Base-by-base conservation (phyloP, 2,888 invertebrate genomes). In the Tenthredo scrophulariae region DNA sequence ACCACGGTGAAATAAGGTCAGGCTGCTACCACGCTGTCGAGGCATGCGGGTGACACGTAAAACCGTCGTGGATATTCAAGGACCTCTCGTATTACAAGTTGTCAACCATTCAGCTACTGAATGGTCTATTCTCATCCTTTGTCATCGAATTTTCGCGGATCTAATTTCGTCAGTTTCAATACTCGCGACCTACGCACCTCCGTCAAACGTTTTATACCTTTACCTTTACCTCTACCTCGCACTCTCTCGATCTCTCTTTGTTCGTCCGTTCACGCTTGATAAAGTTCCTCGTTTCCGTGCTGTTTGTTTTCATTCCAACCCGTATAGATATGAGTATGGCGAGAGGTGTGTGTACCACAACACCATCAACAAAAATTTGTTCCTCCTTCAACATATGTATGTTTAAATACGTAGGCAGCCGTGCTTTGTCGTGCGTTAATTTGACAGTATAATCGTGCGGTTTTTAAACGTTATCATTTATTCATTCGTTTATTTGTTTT, bases 121-220 rank as follows among this genome's bases (percentile, higher is more conserved):
- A 80, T 80, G 80, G 62, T 80, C 58, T 62, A 80, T 80, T 80
- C 80, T 80, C 58, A 62, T 77, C 79, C 46, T 75, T 84, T 84
- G 84, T 75, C 26, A 84, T 79, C 77, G 84, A 84, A 84, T 84
- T 84, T 67, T 79, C 79, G 77, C 62, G 84, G 54, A 70, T 84
- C 84, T 77, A 77, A 77, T 84, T 84, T 58, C 84, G 29, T 58
- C n/a, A 80, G 37, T 62, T 80, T 80, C 58, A 80, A 80, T 80
- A 80, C 80, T 74, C 72, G 43, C 72, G 46, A 26, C 2, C 54
- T 33, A 77, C 54, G 50, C 77, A 77, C 54, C 46, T 77, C 15
- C 50, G 7, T 54, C 37, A 54, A 77, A 70, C 70, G 33, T 15
- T 37, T 18, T 15, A 70, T 33, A 70, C 70, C 70, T 37, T 10